phyloP scores from a whole-genome alignment of 2,113 vertebrate genomes.

The Passerina amoena region DNA sequence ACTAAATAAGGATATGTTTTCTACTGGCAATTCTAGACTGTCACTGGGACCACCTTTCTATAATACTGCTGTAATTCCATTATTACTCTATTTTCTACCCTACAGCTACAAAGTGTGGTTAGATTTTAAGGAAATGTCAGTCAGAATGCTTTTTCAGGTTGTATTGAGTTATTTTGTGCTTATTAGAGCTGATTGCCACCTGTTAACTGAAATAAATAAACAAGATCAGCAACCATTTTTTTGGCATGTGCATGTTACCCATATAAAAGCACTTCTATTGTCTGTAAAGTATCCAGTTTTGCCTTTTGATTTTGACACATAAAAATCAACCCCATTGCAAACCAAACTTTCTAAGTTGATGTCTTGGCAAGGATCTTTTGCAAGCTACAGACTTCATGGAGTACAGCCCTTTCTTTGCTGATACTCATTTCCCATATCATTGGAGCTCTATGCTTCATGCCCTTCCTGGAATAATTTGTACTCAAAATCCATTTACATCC shows the following conservation, averaged over 20 bases:
- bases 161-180: background rate
- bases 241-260: background rate
- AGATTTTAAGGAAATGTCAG: background rate
- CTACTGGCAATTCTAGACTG: background rate
- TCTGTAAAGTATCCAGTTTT: background rate
- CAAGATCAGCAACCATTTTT: fast-evolving
- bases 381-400: background rate
- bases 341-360: background rate
- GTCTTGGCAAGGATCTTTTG: background rate
- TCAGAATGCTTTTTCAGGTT: background rate
- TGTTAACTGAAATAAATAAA: background rate
- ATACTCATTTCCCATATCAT: background rate
- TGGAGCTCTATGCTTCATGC: background rate
- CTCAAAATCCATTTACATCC: background rate
- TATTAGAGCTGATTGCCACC: background rate
- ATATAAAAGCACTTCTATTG: background rate
- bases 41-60: background rate
- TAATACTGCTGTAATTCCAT: background rate
- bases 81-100: background rate
- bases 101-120: background rate
- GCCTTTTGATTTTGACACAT: background rate
- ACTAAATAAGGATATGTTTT: background rate
- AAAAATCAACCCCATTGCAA: background rate
- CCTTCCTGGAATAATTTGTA: background rate
- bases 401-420: background rate